Base-by-base conservation (phyloP, 2,888 invertebrate species). In the Drosophila lacicola region DNA sequence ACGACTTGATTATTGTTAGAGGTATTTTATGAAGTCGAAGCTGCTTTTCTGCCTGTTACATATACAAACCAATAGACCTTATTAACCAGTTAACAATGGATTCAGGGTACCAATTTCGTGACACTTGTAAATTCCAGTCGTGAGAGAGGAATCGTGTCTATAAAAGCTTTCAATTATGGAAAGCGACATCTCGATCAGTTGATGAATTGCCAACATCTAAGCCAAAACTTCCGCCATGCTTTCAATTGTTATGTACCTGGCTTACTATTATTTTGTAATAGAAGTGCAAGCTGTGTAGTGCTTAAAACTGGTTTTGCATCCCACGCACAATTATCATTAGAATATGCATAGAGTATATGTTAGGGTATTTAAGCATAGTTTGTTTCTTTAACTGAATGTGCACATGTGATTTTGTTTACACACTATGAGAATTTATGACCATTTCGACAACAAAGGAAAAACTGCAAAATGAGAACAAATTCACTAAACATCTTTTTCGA, bases 321-420 rank as follows among this genome's bases (percentile, higher is more conserved):
- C 75, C 75, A 76, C 79, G 49, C 75, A 51, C 65, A 70, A 70
- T 79, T 76, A 74, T 17, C 75, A 78, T 47, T 37, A 19, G 6
- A 42, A 42, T 51, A 46, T 57, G 45, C 53, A 46, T 65, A 21
- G 58, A 45, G 39, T 42, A 19, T 57, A 42, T 29, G 36, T 1
- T 13, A 34, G 44, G 42, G 42, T n/a, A 34, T 56, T 54, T n/a
- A 17, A 10, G 13, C 66, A 65, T 46, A 19, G 37, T 64, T 66
- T 8, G 9, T 5, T 33, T 33, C 50, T 21, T 19, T 33, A 21
- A 25, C 17, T 19, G 36, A 6, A 33, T 13, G n/a, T 29, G 33
- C 63, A 50, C 33, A 46, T 21, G 21, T 4, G 39, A 34, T 36
- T 42, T 25, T 10, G 10, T 63, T 25, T 9, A 34, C 14, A 17